These are phyloP conservation scores for Neodiprion pinetum DNA, from an alignment of 1,140 invertebrate species.

Conservation along the genomic window DNA sequence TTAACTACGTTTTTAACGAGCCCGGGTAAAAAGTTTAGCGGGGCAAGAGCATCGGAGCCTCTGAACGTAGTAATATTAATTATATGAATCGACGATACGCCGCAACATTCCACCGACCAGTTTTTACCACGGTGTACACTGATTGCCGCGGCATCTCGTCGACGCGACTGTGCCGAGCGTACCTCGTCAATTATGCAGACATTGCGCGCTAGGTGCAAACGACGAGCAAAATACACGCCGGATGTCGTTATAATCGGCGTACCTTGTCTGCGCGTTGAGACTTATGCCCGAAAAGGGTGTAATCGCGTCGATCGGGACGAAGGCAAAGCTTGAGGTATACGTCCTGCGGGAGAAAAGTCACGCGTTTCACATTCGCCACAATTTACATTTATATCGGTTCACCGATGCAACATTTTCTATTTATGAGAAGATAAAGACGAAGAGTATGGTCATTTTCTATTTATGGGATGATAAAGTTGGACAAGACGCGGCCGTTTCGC, in stretches of 20 bases:
- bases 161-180: too few relatives aligned
- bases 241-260: too few relatives aligned
- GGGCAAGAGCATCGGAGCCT: neutral
- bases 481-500: neutral
- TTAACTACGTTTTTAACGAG: neutral
- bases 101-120: neutral
- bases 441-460: conserved; percentile 12
- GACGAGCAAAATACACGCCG: neutral
- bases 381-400: conserved; percentile 34
- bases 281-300: neutral
- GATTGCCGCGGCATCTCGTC: neutral
- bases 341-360: neutral
- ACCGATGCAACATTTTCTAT: conserved; percentile 10
- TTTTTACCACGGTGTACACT: neutral
- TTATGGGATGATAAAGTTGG: conserved; percentile 5
- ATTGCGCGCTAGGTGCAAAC: neutral
- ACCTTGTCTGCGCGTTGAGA: too few relatives aligned
- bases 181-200: neutral
- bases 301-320: neutral
- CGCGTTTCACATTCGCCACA: conserved; percentile 29
- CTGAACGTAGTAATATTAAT: neutral
- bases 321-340: neutral
- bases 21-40: conserved; percentile 1
- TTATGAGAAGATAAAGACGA: conserved; percentile 14
- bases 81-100: neutral